Percentiles rank a stretch among this genome's conserved stretches.
Conservation (phyloP, 2,113 vertebrate species). For the Pseudorhombus dupliciocellatus region DNA sequence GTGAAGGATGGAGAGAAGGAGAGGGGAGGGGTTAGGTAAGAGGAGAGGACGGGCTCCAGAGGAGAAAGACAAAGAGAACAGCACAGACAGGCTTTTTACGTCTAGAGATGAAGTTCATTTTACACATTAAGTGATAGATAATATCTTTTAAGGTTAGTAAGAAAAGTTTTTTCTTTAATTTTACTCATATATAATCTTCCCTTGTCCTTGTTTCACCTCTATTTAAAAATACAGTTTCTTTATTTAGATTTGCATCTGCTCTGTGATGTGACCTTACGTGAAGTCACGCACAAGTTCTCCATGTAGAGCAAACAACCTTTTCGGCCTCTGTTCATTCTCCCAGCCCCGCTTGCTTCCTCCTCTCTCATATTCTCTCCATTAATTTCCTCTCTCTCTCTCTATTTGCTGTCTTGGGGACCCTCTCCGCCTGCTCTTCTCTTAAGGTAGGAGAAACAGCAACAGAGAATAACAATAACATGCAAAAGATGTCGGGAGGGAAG, state of each 20-base stretch:
- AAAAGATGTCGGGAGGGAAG: not conserved
- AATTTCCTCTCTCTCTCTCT: not conserved
- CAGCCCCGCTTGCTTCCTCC: not conserved
- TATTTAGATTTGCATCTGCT: not conserved
- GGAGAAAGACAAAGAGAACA: not conserved
- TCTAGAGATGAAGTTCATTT: too few species aligned
- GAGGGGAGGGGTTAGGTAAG: not conserved
- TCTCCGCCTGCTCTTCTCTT: not conserved
- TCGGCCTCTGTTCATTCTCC: conserved; percentile 1
- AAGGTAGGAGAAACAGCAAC: not conserved
- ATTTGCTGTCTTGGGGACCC: conserved; percentile 11
- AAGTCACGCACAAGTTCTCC: not conserved
- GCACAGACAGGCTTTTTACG: not conserved
- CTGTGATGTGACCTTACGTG: conserved; percentile 1
- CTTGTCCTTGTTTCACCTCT: not conserved
- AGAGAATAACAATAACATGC: conserved; percentile 12
- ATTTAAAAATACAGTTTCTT: not conserved
- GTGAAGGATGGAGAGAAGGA: not conserved
- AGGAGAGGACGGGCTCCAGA: not conserved
- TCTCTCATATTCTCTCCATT: conserved; percentile 8
- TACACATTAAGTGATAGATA: too few species aligned
- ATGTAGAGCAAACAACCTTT: not conserved
- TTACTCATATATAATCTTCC: too few species aligned
- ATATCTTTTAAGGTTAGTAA: too few species aligned
- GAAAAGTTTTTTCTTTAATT: too few species aligned